Conservation (phyloP, 2,113 vertebrate species). For the Heterochromis multidens region DNA sequence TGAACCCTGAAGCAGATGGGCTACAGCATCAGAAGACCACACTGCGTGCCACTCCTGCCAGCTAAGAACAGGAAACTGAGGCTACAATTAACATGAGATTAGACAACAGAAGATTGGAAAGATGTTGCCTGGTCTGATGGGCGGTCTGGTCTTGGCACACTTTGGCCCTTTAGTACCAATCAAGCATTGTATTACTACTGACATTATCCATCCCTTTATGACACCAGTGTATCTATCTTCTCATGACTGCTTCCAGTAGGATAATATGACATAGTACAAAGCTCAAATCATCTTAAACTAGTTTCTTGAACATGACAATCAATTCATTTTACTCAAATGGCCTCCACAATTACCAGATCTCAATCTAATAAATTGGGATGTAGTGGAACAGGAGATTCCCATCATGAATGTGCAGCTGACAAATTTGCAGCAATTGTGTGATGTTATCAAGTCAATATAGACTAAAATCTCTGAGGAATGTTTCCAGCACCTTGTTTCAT, state of each 20-base stretch:
- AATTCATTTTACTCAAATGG: not conserved
- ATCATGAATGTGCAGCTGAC: not conserved
- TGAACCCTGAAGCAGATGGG: not conserved
- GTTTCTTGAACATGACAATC: not conserved
- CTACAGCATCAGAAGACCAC: not conserved
- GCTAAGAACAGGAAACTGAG: not conserved
- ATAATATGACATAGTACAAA: not conserved
- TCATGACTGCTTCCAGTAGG: not conserved
- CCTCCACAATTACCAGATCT: not conserved
- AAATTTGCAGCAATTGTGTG: not conserved
- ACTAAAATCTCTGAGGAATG: not conserved
- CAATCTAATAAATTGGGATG: not conserved
- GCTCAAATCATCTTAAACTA: not conserved
- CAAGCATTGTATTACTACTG: not conserved
- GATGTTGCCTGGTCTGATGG: not conserved
- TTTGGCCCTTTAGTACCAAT: not conserved
- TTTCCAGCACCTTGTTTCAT: not conserved
- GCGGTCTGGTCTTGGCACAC: not conserved
- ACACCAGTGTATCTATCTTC: not conserved
- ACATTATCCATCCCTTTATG: not conserved
- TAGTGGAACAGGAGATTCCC: too few relatives aligned
- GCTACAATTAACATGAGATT: not conserved
- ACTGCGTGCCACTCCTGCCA: not conserved
- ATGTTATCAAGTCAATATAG: not conserved
- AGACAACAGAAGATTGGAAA: not conserved